Evolutionary conservation across 2,113 vertebrate species (phyloP).

Genomic region (Chascanopsetta lugubris): DNA sequence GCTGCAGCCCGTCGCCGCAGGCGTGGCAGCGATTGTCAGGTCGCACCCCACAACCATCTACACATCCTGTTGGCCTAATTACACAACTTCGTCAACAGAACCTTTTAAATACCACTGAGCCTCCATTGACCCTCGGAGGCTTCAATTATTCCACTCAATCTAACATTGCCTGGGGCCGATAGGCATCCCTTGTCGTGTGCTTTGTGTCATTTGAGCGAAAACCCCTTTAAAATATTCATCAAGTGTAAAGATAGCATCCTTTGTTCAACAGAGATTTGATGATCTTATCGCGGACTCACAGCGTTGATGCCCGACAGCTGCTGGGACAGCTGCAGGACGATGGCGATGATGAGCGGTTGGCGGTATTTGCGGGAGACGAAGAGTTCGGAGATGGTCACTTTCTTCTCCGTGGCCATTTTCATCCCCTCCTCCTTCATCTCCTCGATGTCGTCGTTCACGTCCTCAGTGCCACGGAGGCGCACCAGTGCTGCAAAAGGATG

Average conservation of each 20-base stretch:
- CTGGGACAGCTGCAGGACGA: conserved; percentile 95
- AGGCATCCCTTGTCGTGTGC: conserved; percentile 10
- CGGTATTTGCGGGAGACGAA: conserved; percentile 87
- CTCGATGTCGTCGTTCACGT: conserved; percentile 86
- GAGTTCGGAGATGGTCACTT: conserved; percentile 87
- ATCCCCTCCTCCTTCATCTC: conserved; percentile 94
- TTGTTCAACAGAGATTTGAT: conserved; percentile 16
- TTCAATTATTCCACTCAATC: conserved; percentile 38
- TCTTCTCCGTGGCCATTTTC: conserved; percentile 90
- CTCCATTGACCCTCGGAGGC: conserved; percentile 17
- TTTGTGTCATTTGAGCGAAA: conserved; percentile 13
- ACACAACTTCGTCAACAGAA: conserved; percentile 56
- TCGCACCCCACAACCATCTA: conserved; percentile 29
- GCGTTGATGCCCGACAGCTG: conserved; percentile 98
- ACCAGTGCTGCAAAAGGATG: conserved; percentile 82
- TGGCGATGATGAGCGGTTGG: conserved; percentile 90
- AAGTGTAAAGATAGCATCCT: neutral
- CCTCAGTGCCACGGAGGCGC: conserved; percentile 83
- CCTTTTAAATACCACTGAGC: conserved; percentile 29
- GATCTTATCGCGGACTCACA: conserved; percentile 80
- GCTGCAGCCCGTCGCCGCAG: conserved; percentile 23
- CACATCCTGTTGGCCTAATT: conserved; percentile 37
- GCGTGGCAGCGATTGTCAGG: conserved; percentile 22
- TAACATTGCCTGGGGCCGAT: conserved; percentile 31
- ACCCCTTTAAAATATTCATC: conserved; percentile 21